phyloP scores from a whole-genome alignment of 1,140 invertebrate species.

The Battus philenor region DNA sequence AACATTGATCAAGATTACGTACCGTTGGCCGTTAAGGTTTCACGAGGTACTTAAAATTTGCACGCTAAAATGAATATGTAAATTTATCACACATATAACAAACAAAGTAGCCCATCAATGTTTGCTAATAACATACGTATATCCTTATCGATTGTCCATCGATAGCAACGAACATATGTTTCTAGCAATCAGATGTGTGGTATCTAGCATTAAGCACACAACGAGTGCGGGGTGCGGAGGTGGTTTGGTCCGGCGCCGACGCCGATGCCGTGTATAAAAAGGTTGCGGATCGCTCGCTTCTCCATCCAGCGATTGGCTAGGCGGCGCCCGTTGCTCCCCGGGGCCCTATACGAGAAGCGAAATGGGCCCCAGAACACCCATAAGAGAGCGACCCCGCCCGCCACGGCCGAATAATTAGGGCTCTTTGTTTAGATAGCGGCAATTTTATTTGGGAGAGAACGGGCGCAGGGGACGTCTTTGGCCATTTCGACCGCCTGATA shows the following conservation, averaged over 20 bases:
- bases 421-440: conserved; percentile 78
- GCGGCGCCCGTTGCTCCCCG: conserved; percentile 69
- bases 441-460: conserved; percentile 77
- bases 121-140: conserved; percentile 38
- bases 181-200: conserved; percentile 58
- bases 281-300: conserved; percentile 70
- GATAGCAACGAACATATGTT: conserved; percentile 53
- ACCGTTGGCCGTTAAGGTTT: too few species aligned
- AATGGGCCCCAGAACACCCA: conserved; percentile 76
- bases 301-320: conserved; percentile 74
- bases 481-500: conserved; percentile 68
- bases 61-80: too few species aligned
- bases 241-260: conserved; percentile 43
- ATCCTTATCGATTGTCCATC: conserved; percentile 51
- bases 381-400: conserved; percentile 76
- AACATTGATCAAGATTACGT: conserved; percentile 9
- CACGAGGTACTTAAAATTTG: too few species aligned
- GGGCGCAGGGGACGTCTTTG: conserved; percentile 68
- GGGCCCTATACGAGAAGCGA: conserved; percentile 75
- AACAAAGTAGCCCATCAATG: too few species aligned
- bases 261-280: conserved; percentile 71
- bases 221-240: conserved; percentile 24
- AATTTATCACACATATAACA: too few species aligned
- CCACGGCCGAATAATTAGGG: conserved; percentile 78
- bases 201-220: conserved; percentile 54